Conservation (phyloP, 2,797 vertebrate species). For the Chelonia mydas region DNA sequence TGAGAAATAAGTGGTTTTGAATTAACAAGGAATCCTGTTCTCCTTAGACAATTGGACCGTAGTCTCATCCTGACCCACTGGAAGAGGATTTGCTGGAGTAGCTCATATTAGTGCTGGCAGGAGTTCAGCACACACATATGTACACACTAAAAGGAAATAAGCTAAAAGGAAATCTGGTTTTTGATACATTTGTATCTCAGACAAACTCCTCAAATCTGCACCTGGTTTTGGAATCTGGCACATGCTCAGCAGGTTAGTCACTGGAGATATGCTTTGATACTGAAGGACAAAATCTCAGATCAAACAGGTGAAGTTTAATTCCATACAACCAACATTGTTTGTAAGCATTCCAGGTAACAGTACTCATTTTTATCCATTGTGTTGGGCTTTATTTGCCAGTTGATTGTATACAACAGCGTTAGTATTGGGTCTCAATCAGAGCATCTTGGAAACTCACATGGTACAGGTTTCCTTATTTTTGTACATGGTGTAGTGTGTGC, state of each 20-base stretch:
- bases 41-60: slow-evolving; percentile 39
- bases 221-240: slow-evolving; percentile 55
- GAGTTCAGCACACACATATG: slow-evolving; percentile 22
- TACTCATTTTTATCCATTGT: slow-evolving; percentile 16
- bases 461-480: not conserved
- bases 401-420: not conserved
- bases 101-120: slow-evolving; percentile 46
- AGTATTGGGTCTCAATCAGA: not conserved
- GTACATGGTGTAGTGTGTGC: not conserved
- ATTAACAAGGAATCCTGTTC: slow-evolving; percentile 58
- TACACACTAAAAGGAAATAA: slow-evolving; percentile 44
- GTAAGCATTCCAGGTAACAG: slow-evolving; percentile 21
- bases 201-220: slow-evolving; percentile 32
- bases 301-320: slow-evolving; percentile 23
- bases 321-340: slow-evolving; percentile 33
- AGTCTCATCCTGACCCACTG: slow-evolving; percentile 44
- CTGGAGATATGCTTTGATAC: slow-evolving; percentile 29
- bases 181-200: slow-evolving; percentile 50
- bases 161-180: slow-evolving; percentile 54
- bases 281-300: not conserved
- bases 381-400: not conserved
- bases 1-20: slow-evolving; percentile 60
- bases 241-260: slow-evolving; percentile 34
- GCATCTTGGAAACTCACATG: not conserved
- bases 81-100: slow-evolving; percentile 57